A percentile compares a stretch with the other conserved stretches of the same genome.
Evolutionary conservation across 2,888 invertebrate genomes (phyloP).

Genomic region (Theodoxus fluviatilis): DNA sequence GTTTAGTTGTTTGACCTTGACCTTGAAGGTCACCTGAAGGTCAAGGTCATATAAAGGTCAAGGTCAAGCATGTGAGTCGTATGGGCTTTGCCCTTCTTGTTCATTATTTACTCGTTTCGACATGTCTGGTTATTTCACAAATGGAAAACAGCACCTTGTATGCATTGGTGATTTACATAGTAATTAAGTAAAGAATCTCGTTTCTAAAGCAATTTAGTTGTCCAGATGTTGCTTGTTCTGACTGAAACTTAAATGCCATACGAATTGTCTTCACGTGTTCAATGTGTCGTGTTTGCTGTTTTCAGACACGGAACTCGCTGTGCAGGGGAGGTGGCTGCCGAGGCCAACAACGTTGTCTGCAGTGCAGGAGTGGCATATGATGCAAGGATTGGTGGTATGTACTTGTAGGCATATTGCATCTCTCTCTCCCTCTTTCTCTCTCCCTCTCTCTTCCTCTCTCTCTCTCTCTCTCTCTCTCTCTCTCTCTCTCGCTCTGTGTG

Average conservation of each 20-base stretch:
- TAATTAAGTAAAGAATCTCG: too few species aligned
- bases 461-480: neutral
- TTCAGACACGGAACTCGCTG: constrained; percentile 79
- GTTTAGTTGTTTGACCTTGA: too few species aligned
- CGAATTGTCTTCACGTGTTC: neutral
- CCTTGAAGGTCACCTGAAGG: too few species aligned
- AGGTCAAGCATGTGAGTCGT: too few species aligned
- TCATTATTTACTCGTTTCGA: too few species aligned
- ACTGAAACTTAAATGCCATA: neutral
- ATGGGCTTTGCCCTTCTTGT: too few species aligned
- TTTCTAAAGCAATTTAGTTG: too few species aligned
- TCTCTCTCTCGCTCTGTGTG: neutral
- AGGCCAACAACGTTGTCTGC: constrained; percentile 92
- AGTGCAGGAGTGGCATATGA: constrained; percentile 96
- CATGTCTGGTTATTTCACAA: too few species aligned
- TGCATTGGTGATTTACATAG: too few species aligned
- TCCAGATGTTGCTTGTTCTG: too few species aligned
- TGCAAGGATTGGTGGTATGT: constrained; percentile 83
- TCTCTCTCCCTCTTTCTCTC: constrained; percentile 9
- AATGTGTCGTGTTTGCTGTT: neutral
- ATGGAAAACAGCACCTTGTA: too few species aligned
- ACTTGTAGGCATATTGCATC: neutral
- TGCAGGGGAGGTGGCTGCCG: constrained; percentile 97
- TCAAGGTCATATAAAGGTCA: too few species aligned
- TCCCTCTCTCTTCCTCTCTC: neutral